Percentiles rank a stretch among this genome's conserved stretches.
phyloP scores from a whole-genome alignment of 2,113 vertebrate species.

The Urocitellus parryii region DNA sequence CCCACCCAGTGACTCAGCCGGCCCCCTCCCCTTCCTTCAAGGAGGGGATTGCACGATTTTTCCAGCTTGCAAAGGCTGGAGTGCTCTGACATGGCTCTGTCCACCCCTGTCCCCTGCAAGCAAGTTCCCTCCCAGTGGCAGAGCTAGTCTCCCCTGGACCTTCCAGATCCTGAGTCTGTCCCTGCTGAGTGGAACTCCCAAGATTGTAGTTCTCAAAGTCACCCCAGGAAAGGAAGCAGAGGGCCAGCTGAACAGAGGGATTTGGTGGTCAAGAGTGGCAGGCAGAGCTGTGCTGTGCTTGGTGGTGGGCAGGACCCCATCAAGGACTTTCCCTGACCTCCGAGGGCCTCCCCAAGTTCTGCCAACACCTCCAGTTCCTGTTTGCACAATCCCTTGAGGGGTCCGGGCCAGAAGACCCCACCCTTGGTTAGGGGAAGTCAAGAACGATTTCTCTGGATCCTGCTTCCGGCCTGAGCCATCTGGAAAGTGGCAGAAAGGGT shows the following conservation, averaged over 20 bases:
- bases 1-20: slow-evolving; percentile 48
- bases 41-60: slow-evolving; percentile 15
- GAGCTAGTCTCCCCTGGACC: not conserved
- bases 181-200: not conserved
- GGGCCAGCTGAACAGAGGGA: not conserved
- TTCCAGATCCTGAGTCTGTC: accelerated
- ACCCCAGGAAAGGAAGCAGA: not conserved
- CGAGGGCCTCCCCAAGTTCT: not conserved
- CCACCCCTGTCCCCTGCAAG: not conserved
- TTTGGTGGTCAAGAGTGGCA: not conserved
- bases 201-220: not conserved
- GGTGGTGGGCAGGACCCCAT: too few species aligned
- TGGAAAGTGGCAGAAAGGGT: not conserved
- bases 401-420: not conserved
- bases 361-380: not conserved
- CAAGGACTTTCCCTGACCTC: not conserved
- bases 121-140: accelerated
- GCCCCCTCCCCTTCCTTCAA: not conserved
- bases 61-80: slow-evolving; percentile 8
- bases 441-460: not conserved
- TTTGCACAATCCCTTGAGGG: not conserved
- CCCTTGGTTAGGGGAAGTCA: not conserved
- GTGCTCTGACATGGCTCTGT: not conserved
- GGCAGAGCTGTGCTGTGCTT: not conserved
- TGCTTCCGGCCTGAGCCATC: not conserved